Evolutionary conservation across 2,888 invertebrate species (phyloP), one percentile per base, ranked within the genome.

Genomic region (Steromphala cineraria): DNA sequence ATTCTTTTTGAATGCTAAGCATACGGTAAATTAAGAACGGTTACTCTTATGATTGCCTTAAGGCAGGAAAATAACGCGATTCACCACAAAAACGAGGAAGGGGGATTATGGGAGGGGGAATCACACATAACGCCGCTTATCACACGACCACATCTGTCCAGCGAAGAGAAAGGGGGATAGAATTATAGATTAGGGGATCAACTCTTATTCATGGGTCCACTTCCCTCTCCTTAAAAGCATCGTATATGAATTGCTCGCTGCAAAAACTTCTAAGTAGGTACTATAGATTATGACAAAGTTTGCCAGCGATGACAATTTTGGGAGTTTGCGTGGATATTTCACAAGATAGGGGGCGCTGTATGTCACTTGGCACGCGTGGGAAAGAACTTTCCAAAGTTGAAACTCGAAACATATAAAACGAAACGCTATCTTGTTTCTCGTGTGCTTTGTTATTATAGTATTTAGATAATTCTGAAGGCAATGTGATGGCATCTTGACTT

Each of bases 71-170:
- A 71, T 71, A 71, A 40, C 19, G 71, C 36, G 71, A 71, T 71
- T 71, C 71, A 19, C 71, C 71, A 71, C 40, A 71, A 36, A 56
- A 71, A 71, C 71, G 31, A 71, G 71, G 40, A 71, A 71, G 36
- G 36, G 31, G 36, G 71, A 71, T 71, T 71, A 71, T 31, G 19
- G 36, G 71, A 71, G 36, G 28, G 36, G 71, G 36, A 71, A 71
- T 71, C 31, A 71, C 71, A 71, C 36, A 71, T 71, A 71, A 19
- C 28, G 71, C 36, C 28, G 40, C 19, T 40, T 71, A 71, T 56
- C 19, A 19, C 56, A 7, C 56, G 24, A 56, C 36, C 71, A 36
- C 36, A 36, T 19, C 31, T 19, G 31, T 71, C 36, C 62, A 62
- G 24, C 71, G 19, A 36, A 40, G 36, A 36, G 28, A 36, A 19